A percentile compares a stretch with the other conserved stretches of the same genome.
phyloP scores from a whole-genome alignment of 1,140 invertebrate species.

The Carposina sasakii region DNA sequence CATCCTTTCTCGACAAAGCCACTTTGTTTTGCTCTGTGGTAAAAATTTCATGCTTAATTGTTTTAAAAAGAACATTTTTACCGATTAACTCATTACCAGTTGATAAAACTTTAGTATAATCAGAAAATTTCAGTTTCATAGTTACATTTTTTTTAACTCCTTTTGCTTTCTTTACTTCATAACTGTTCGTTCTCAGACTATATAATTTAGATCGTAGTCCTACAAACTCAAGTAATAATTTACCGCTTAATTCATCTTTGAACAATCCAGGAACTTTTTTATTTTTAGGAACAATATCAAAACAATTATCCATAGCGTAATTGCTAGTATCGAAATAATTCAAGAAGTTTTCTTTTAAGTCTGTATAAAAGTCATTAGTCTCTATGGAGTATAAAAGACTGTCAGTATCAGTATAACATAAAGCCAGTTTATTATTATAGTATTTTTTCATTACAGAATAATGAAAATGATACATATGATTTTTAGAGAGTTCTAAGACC shows the following conservation, averaged over 20 bases:
- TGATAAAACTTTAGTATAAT: conserved; percentile 3
- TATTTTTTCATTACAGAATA: too few relatives aligned
- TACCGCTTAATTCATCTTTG: conserved; percentile 1
- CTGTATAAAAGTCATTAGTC: conserved; percentile 1
- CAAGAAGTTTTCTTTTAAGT: background rate
- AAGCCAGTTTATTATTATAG: background rate
- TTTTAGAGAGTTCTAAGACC: too few relatives aligned
- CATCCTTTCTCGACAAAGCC: conserved; percentile 5
- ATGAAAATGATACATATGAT: too few relatives aligned
- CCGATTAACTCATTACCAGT: background rate
- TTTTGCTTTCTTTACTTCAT: conserved; percentile 2
- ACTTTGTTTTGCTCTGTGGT: conserved; percentile 9
- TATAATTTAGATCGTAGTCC: background rate
- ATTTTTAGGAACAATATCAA: background rate
- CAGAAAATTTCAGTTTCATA: background rate
- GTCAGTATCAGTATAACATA: conserved; percentile 11
- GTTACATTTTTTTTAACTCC: background rate
- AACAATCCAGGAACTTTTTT: conserved; percentile 9
- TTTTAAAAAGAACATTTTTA: conserved; percentile 6
- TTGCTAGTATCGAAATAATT: conserved; percentile 9
- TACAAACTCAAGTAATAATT: background rate
- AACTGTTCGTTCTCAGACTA: background rate
- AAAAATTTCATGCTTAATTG: conserved; percentile 9
- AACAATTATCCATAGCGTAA: background rate
- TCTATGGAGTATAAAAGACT: conserved; percentile 6